phyloP scores from a whole-genome alignment of 2,113 vertebrate genomes.

The Lagopus leucura region DNA sequence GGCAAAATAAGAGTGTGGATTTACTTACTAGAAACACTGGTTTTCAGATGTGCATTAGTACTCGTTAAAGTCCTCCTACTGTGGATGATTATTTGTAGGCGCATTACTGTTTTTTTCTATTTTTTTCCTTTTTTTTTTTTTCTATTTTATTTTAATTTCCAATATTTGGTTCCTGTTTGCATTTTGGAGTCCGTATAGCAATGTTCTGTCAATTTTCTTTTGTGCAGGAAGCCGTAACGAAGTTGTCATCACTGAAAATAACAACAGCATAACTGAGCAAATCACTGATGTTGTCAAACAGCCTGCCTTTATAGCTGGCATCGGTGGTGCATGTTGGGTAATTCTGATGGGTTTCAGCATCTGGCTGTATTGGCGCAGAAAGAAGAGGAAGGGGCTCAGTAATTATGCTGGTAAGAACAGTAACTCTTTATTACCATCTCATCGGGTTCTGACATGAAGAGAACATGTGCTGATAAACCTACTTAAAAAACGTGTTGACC shows the following conservation, averaged over 20 bases:
- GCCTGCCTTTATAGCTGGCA: constrained; percentile 97
- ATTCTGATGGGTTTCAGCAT: constrained; percentile 99
- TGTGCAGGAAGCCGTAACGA: constrained; percentile 82
- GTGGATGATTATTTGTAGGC: neutral
- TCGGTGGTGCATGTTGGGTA: constrained; percentile 98
- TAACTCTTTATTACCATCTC: constrained; percentile 9
- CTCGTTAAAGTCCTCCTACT: neutral
- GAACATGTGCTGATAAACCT: neutral
- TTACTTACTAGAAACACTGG: neutral
- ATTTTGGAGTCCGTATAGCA: neutral
- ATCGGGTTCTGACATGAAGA: neutral
- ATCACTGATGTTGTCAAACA: constrained; percentile 99
- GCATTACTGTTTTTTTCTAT: neutral
- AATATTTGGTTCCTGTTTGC: neutral
- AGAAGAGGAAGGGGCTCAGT: constrained; percentile 99
- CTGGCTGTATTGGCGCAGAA: constrained; percentile 98
- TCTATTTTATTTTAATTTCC: neutral
- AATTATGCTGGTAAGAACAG: constrained; percentile 95
- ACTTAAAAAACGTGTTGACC: neutral
- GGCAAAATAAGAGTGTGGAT: neutral
- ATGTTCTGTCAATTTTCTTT: neutral
- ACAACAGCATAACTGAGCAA: constrained; percentile 99
- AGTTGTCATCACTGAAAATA: constrained; percentile 95
- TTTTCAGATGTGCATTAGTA: neutral
- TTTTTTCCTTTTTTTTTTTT: neutral